Evolutionary conservation across 2,797 vertebrate genomes (phyloP).

Genomic region (Crypturellus tataupa): DNA sequence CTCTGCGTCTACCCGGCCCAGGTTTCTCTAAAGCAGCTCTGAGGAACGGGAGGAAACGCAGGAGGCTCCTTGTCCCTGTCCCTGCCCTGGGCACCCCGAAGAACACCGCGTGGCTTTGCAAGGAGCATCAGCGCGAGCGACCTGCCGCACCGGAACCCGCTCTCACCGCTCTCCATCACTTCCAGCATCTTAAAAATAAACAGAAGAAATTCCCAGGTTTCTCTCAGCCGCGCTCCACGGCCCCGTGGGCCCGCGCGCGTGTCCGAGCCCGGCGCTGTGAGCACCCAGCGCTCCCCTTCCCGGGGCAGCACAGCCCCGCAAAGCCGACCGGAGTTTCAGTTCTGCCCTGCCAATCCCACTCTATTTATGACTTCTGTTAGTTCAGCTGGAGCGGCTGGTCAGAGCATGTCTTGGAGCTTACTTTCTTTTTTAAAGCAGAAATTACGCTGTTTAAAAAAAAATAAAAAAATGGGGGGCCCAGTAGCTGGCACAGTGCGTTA

Average conservation of each 20-base stretch:
- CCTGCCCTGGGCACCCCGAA: no score
- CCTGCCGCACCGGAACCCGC: not conserved
- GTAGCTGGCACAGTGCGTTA: not conserved
- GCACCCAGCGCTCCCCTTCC: not conserved
- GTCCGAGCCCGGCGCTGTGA: not conserved
- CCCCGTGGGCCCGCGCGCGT: not conserved
- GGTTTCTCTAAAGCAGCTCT: conserved; percentile 28
- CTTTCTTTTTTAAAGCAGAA: conserved; percentile 43
- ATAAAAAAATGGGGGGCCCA: conserved; percentile 10
- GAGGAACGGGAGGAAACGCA: no score
- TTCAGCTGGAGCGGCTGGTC: conserved; percentile 66
- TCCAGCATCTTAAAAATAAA: not conserved
- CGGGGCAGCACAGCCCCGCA: not conserved
- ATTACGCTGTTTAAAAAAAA: conserved; percentile 33
- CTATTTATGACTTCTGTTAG: conserved; percentile 58
- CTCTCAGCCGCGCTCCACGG: not conserved
- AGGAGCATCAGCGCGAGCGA: not conserved
- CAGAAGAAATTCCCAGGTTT: not conserved
- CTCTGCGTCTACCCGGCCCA: not conserved
- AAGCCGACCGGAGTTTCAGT: conserved; percentile 64
- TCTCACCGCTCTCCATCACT: not conserved
- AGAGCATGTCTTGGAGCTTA: conserved; percentile 44
- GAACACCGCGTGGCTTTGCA: not conserved
- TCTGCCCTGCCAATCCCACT: conserved; percentile 64
- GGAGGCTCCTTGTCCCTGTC: no score